Evolutionary conservation across 1,140 invertebrate species (phyloP).

Genomic region (Andricus grossulariae): DNA sequence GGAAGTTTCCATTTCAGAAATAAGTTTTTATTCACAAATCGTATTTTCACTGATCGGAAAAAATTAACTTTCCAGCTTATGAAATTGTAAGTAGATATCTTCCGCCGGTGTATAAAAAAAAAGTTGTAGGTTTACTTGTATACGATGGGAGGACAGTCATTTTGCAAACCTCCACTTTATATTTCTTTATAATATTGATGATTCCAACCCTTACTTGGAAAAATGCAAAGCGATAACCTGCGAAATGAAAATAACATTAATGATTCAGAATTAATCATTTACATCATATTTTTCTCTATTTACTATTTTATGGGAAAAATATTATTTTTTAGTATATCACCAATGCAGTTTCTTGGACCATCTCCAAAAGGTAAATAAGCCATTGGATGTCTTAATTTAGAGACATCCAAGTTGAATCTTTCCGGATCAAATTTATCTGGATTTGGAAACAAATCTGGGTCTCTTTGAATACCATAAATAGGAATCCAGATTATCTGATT

Average conservation of each 20-base stretch:
- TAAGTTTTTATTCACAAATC: too few relatives aligned
- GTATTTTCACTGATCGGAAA: too few relatives aligned
- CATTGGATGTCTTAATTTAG: slow-evolving; percentile 60
- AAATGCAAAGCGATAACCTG: slow-evolving; percentile 42
- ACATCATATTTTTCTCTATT: too few relatives aligned
- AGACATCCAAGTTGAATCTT: slow-evolving; percentile 77
- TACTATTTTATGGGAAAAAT: too few relatives aligned
- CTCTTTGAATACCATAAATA: slow-evolving; percentile 78
- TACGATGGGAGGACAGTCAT: slow-evolving; percentile 38
- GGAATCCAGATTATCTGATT: slow-evolving; percentile 70
- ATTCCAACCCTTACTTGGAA: slow-evolving; percentile 44
- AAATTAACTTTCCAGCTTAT: too few relatives aligned
- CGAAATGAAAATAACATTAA: neutral
- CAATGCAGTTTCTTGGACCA: slow-evolving; percentile 77
- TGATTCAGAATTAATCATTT: too few relatives aligned
- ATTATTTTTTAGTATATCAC: slow-evolving; percentile 51
- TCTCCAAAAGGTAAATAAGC: slow-evolving; percentile 78
- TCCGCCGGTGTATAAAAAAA: slow-evolving; percentile 18
- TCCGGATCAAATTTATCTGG: slow-evolving; percentile 83
- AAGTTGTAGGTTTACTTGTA: neutral
- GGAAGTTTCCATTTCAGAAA: too few relatives aligned
- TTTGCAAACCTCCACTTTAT: slow-evolving; percentile 37
- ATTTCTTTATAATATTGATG: slow-evolving; percentile 37
- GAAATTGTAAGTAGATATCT: slow-evolving; percentile 8
- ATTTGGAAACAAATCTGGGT: slow-evolving; percentile 79